Evolutionary conservation across 2,797 vertebrate species (phyloP).

Genomic region (Pipistrellus kuhlii): DNA sequence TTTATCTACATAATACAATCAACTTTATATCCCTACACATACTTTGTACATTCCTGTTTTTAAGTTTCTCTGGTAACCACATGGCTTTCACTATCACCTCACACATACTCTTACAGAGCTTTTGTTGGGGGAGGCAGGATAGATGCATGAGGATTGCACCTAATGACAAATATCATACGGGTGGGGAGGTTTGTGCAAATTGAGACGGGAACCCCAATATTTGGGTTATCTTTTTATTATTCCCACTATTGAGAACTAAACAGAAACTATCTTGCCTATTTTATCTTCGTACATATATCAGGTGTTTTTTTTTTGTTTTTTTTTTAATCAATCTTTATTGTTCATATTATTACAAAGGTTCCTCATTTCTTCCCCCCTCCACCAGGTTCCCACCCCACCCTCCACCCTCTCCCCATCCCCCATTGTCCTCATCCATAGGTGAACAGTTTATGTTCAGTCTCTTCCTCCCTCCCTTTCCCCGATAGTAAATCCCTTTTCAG

Average conservation of each 20-base stretch:
- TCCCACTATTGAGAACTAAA: not conserved
- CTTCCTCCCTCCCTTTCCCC: no score
- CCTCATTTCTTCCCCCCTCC: no score
- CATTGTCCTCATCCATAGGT: no score
- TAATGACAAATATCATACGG: not conserved
- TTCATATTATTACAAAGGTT: no score
- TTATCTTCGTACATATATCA: not conserved
- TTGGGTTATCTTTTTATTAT: slow-evolving; percentile 1
- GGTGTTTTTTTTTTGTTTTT: no score
- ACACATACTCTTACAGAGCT: not conserved
- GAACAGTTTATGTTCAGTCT: no score
- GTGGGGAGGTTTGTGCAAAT: not conserved
- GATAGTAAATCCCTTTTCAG: no score
- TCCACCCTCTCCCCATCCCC: no score
- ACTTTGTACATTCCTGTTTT: not conserved
- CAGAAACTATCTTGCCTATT: not conserved
- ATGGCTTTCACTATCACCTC: not conserved
- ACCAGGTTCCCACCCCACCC: no score
- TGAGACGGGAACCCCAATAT: not conserved
- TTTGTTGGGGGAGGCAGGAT: not conserved
- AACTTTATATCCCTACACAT: not conserved
- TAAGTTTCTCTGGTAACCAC: not conserved
- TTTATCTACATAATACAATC: not conserved
- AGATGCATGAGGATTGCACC: not conserved
- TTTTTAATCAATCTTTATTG: no score